Evolutionary conservation across 2,113 vertebrate species (phyloP).

Genomic region (Paradoxurus hermaphroditus): DNA sequence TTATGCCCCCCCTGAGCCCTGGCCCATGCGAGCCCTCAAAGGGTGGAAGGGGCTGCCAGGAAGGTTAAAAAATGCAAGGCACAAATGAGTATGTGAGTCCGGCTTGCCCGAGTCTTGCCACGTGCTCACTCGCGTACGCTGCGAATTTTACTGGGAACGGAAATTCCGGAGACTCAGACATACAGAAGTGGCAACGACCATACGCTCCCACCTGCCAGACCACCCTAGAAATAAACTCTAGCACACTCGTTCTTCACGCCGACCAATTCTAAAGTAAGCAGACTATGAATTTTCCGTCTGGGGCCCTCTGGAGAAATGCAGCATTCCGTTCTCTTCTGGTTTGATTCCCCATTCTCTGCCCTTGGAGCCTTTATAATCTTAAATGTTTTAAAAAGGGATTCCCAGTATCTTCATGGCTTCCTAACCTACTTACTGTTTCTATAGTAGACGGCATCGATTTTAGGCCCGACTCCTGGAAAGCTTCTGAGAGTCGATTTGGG

Average conservation of each 20-base stretch:
- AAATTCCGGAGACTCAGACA: neutral
- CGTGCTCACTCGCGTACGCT: fast-evolving
- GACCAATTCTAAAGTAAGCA: neutral
- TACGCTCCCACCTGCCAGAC: neutral
- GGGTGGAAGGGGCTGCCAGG: neutral
- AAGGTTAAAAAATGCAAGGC: neutral
- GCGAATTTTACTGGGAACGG: too few relatives aligned
- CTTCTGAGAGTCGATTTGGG: conserved; percentile 82
- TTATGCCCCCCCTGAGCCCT: neutral
- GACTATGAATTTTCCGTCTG: neutral
- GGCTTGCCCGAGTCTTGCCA: neutral
- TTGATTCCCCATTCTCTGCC: neutral
- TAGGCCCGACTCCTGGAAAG: conserved; percentile 89
- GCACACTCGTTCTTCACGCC: neutral
- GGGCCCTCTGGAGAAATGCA: neutral
- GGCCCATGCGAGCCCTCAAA: too few relatives aligned
- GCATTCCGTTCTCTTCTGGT: neutral
- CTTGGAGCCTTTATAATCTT: neutral
- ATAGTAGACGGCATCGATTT: conserved; percentile 86
- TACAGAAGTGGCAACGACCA: neutral
- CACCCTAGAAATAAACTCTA: neutral
- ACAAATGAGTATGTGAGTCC: neutral
- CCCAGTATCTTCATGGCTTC: neutral
- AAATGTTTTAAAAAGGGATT: neutral
- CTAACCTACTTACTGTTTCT: conserved; percentile 57